A percentile compares a stretch with the other conserved stretches of the same genome.
Conservation (phyloP, 2,113 vertebrate genomes). For the Lepisosteus osseus region DNA sequence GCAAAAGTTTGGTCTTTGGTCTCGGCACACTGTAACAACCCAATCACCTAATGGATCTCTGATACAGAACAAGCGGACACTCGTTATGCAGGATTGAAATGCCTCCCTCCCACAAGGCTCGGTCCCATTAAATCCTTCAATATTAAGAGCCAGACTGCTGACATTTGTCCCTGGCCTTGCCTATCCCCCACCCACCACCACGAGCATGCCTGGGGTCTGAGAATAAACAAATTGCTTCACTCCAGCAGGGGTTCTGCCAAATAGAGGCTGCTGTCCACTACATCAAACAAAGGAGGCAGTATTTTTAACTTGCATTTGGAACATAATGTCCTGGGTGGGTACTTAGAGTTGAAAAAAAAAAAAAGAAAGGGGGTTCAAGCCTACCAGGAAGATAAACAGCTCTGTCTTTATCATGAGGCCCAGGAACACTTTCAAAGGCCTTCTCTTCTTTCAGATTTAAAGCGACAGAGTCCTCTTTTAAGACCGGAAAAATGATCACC, state of each 20-base stretch:
- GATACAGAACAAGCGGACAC: too few relatives aligned
- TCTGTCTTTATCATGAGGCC: not conserved
- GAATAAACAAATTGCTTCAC: conserved; percentile 13
- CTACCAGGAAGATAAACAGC: not conserved
- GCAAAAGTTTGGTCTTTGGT: too few relatives aligned
- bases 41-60: too few relatives aligned
- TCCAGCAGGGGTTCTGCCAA: not conserved
- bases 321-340: conserved; percentile 15
- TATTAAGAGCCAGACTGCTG: not conserved
- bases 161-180: conserved; percentile 14
- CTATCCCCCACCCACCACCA: conserved; percentile 2
- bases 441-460: not conserved
- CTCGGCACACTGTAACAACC: too few relatives aligned
- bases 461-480: not conserved
- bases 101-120: not conserved
- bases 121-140: not conserved
- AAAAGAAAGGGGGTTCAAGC: not conserved
- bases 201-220: conserved; percentile 1
- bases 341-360: not conserved
- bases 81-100: too few relatives aligned
- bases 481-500: not conserved
- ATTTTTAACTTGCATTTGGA: conserved; percentile 5
- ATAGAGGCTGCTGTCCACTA: not conserved
- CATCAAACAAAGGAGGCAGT: not conserved
- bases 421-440: not conserved